Base-by-base conservation (phyloP, 2,113 vertebrate species). In the Anoplopoma fimbria region DNA sequence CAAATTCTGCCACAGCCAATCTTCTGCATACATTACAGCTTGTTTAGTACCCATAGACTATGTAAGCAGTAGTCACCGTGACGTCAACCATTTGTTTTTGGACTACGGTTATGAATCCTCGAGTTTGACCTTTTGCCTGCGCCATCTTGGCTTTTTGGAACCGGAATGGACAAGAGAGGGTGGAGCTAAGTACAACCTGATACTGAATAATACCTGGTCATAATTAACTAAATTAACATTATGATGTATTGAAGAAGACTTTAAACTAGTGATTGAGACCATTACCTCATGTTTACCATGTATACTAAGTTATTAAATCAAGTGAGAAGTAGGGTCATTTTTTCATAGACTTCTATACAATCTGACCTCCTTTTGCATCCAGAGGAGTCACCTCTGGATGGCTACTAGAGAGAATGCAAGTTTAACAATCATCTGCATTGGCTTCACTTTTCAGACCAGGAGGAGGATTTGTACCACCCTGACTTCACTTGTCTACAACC, bases 11-110 rank as follows among this genome's bases (percentile, higher is more conserved):
- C 38, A 42, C 42, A 80, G 57, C 21, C 29, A 3, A 2, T 55
- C 19, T 60, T 47, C 49, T 74, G 64, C 63, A 47, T 33, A 17
- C 65, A 40, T 57, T 60, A 38, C 25, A 74, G 27, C 21, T 53
- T 53, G 68, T 51, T 29, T n/a, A 71, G 19, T 55, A 25, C 53
- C 53, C 23, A 25, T 55, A 25, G n/a, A 25, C 53, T 57, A 53
- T 51, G 21, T 10, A n/a, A 23, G 51, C n/a, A n/a, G 51, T n/a
- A 53, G 23, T 53, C 8, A 53, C 42, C 10, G 23, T 57, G 12
- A 57, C 25, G 8, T n/a, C 19, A 49, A 14, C 53, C 53, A 57
- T 57, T 57, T n/a, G 25, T 57, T 51, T 51, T 19, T 45, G 42
- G 4, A 45, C 42, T 45, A 45, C 15, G 15, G 42, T 45, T 45